Base-by-base conservation (phyloP, 2,797 vertebrate species). In the Siniperca scherzeri region DNA sequence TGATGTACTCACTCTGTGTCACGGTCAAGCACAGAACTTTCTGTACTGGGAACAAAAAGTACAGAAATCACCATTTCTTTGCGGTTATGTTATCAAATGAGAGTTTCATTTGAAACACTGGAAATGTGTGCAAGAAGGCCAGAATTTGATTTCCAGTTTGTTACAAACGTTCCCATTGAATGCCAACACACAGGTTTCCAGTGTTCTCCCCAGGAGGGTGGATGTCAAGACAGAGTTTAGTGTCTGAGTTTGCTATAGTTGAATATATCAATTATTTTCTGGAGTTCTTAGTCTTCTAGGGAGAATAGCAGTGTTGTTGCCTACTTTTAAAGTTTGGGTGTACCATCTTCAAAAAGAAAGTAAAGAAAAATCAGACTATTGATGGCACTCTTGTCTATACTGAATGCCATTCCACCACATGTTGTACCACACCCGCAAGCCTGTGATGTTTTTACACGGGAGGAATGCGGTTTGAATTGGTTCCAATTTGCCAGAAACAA, bases 401-500 rank as follows among this genome's bases (percentile, higher is more conserved):
- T 60, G 10, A 77, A 55, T 78, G 4, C 12, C 38, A 40, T 50
- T 61, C 52, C 8, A 80, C 16, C 2, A 40, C 30, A 76, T 64
- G 56, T 44, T 50, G 46, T 67, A 59, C 48, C 33, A 52, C 44
- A 53, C 10, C 50, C 13, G 1, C 7, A 68, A 53, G 40, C 44
- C 46, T 77, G n/a, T 33, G 27, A 64, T 68, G 59, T 78, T 70
- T 67, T 70, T 72, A 21, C 56, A 36, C 55, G 19, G 56, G 17
- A 76, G 50, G 70, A 64, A 61, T 78, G 78, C 72, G 55, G 64
- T 76, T 85, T 87, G 77, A 89, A 83, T 67, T 75, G 66, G 55
- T 89, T 91, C 80, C 77, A 89, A 70, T 86, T 87, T 87, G 38
- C 53, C 74, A 67, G 70, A 87, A 83, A 89, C 69, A 80, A 83